phyloP scores from a whole-genome alignment of 2,888 invertebrate genomes.

The Spisula subtruncata region DNA sequence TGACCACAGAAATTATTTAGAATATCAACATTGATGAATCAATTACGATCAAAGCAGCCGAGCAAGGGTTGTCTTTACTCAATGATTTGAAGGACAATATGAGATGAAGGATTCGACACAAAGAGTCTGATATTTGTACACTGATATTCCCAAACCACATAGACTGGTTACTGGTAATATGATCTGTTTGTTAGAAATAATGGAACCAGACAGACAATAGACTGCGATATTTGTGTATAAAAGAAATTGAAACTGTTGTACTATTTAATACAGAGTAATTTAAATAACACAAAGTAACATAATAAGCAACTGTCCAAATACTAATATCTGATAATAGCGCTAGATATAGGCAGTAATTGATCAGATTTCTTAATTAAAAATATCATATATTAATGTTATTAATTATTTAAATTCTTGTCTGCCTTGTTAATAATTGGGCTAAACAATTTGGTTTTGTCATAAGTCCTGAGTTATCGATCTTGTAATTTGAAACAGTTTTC shows the following conservation, averaged over 20 bases:
- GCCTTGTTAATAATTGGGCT: neutral
- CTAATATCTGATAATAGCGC: neutral
- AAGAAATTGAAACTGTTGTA: neutral
- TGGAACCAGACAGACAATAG: neutral
- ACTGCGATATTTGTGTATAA: neutral
- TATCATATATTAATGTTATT: too few species aligned
- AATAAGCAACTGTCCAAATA: neutral
- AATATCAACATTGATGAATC: neutral
- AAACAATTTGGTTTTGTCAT: neutral
- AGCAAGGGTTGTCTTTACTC: conserved; percentile 5
- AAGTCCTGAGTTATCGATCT: too few species aligned
- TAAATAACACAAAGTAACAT: neutral
- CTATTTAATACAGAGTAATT: neutral
- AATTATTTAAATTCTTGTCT: neutral
- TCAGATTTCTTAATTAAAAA: too few species aligned
- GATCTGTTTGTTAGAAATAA: conserved; percentile 7
- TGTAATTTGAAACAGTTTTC: too few species aligned
- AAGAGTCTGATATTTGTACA: neutral
- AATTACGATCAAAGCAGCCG: neutral
- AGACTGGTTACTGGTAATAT: neutral
- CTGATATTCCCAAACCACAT: neutral
- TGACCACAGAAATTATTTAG: neutral
- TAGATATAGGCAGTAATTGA: too few species aligned
- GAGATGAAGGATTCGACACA: neutral
- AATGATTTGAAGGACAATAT: neutral